Base-by-base conservation (phyloP, 2,888 invertebrate genomes). In the Myathropa florea region DNA sequence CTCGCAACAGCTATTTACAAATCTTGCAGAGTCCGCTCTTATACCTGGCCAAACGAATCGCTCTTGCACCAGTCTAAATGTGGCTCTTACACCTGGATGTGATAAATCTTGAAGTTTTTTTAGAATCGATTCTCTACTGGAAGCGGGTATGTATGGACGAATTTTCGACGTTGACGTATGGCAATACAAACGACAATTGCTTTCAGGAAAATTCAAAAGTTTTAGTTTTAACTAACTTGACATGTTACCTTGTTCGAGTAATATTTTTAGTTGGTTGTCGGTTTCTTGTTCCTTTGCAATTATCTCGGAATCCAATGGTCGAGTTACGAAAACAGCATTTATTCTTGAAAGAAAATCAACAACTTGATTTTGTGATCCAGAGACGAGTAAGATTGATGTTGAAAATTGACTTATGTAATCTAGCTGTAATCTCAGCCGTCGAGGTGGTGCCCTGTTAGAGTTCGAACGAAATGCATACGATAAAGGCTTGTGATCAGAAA, bases 41-140 rank as follows among this genome's bases (percentile, higher is more conserved):
- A 90, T 71, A n/a, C 33, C 36, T 3, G 89, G 89, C 90, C 90
- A 90, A 30, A 90, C 85, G 71, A 88, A 90, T 14, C 89, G 84
- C 57, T 67, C 65, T 24, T 36, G 26, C 59, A 76, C 59, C 36
- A 65, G 18, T 33, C 63, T 46, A 39, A 18, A 30, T 12, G 59
- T 63, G 12, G 75, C 64, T 12, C 75, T 21, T 28, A 14, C 61
- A 12, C 65, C 67, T 6, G 83, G 80, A 23, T 86, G 86, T 2
- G 73, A 53, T 33, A 76, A 46, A 12, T 46, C 39, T 28, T 88
- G 81, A 4, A 75, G 24, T 3, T 55, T 18, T 10, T 30, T 60
- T 12, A 88, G n/a, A n/a, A 73, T 21, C 18, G n/a, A 1, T 67
- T 60, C 6, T 53, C 61, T 71, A 33, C 53, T 60, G 9, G n/a